phyloP scores from a whole-genome alignment of 2,113 vertebrate genomes.

The Perognathus longimembris region DNA sequence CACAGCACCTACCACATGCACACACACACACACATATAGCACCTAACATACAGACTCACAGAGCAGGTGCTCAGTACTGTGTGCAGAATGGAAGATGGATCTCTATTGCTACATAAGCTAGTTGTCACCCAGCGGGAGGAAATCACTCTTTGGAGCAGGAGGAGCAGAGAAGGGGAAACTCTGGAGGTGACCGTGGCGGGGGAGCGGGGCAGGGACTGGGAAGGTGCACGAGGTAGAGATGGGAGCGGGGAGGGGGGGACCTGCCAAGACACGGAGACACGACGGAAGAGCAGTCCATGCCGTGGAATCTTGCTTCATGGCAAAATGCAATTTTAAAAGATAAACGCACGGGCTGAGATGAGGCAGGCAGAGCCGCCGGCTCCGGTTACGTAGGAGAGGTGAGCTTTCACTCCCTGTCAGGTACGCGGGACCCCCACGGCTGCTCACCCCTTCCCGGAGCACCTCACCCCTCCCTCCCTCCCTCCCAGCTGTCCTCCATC shows the following conservation, averaged over 20 bases:
- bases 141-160: conserved; percentile 18
- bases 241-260: too few relatives aligned
- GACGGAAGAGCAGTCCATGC: background rate
- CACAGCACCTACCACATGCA: background rate
- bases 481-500: background rate
- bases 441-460: background rate
- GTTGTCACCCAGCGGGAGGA: conserved; percentile 29
- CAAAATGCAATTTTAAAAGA: conserved; percentile 76
- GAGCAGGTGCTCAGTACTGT: background rate
- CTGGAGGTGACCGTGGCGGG: background rate
- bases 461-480: background rate
- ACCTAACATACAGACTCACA: background rate
- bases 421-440: background rate
- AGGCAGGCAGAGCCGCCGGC: conserved; percentile 63
- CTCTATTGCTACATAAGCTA: background rate
- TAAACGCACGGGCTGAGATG: conserved; percentile 75
- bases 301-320: conserved; percentile 60
- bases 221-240: background rate
- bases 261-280: background rate
- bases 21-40: background rate
- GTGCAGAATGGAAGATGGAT: background rate
- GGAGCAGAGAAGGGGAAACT: background rate
- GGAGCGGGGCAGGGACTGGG: background rate
- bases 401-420: conserved; percentile 53
- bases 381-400: conserved; percentile 71